Evolutionary conservation across 2,888 invertebrate species (phyloP), one percentile per base, ranked within the genome.

Genomic region (Meteorus colon): DNA sequence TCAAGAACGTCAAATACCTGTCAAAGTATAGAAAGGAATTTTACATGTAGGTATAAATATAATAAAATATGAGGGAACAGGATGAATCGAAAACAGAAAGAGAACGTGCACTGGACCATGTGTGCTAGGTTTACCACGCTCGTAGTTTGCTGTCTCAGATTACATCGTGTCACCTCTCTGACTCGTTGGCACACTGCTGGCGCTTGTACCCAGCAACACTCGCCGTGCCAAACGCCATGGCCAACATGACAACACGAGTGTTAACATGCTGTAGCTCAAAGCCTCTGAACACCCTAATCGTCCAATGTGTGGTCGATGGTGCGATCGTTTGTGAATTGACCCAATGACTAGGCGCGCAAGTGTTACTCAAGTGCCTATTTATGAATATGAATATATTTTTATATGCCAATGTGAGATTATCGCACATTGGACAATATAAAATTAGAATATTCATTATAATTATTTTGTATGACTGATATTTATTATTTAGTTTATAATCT

Each of bases 201-300:
- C 55, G 55, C 55, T 55, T 55, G 55, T 55, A 55, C 10, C 19
- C 55, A 55, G 55, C 75, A 81, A 80, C 80, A 79, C 79, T 77
- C 80, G 78, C 12, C 16, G 62, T 55, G 55, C 55, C 19, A 55
- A 55, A 55, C 55, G n/a, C 62, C 31, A 16, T 31, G n/a, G 31
- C 29, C 62, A 62, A 62, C 65, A 65, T 37, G 34, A 41, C 65
- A 65, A 65, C 65, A 65, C 41, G 37, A 72, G 66, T 68, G 71
- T 70, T 87, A 88, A 87, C 88, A 87, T 85, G 84, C 85, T 87
- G 87, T 87, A 85, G 86, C 82, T 84, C 85, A 81, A 84, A 83
- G 81, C 81, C 81, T 77, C 66, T 37, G 73, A 74, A 78, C 77
- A 74, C 70, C 75, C 75, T 55, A 69, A 51, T 69, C 51, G 14